Evolutionary conservation across 2,888 invertebrate species (phyloP).

Genomic region (Hyposoter didymator): DNA sequence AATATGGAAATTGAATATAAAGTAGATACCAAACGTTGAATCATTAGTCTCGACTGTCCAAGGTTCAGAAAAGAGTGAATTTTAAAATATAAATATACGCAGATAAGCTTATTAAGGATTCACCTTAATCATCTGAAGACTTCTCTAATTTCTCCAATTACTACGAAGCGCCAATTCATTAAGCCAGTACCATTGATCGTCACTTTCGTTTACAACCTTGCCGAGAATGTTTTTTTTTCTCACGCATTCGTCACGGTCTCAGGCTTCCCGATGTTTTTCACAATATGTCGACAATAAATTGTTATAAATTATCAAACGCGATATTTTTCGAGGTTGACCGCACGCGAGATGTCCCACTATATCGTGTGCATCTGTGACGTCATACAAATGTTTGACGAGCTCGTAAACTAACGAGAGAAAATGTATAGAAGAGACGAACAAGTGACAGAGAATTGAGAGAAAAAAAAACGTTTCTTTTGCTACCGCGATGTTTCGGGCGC

Average conservation of each 20-base stretch:
- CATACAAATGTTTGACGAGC: conserved; percentile 41
- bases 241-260: not conserved
- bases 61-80: not conserved
- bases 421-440: conserved; percentile 33
- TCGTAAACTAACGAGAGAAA: conserved; percentile 48
- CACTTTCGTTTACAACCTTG: not conserved
- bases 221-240: not conserved
- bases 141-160: not conserved
- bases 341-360: not conserved
- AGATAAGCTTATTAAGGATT: not conserved
- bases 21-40: not conserved
- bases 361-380: conserved; percentile 33
- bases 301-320: conserved; percentile 51
- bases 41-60: not conserved
- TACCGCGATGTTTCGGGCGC: conserved; percentile 17
- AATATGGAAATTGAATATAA: conserved; percentile 2
- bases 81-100: not conserved
- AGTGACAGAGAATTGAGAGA: conserved; percentile 10
- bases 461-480: conserved; percentile 38
- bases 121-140: not conserved
- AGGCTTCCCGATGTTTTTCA: not conserved
- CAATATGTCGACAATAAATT: conserved; percentile 25
- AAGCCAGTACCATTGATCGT: not conserved
- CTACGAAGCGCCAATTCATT: conserved; percentile 13
- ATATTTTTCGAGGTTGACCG: conserved; percentile 47